These are phyloP conservation scores for Drosophila leontia DNA, from an alignment of 1,140 invertebrate species.

Conservation along the genomic window DNA sequence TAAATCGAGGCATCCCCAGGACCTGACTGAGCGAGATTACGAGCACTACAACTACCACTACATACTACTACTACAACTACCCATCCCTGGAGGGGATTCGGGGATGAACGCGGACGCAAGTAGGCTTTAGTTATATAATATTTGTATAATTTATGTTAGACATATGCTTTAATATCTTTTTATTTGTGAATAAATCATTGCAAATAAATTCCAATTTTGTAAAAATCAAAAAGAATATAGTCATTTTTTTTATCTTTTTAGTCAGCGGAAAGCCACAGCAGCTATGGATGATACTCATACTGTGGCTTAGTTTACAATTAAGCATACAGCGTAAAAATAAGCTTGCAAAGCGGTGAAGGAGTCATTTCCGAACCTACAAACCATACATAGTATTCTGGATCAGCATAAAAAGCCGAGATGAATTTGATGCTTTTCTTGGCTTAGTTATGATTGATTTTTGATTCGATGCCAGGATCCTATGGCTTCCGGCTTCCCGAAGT, in stretches of 20 bases:
- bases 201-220: slow-evolving; percentile 69
- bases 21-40: slow-evolving; percentile 55
- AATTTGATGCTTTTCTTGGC: no score
- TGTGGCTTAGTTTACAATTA: no score
- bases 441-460: no score
- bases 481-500: no score
- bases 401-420: no score
- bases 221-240: slow-evolving; percentile 22
- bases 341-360: neutral
- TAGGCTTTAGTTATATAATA: slow-evolving; percentile 44
- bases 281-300: no score
- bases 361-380: neutral
- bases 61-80: neutral
- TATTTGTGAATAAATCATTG: slow-evolving; percentile 71
- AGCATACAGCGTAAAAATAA: no score
- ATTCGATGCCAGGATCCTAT: no score
- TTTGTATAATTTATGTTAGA: slow-evolving; percentile 78
- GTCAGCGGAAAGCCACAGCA: no score
- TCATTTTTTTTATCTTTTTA: neutral
- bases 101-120: slow-evolving; percentile 2
- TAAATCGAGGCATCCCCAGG: slow-evolving; percentile 26
- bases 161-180: slow-evolving; percentile 72
- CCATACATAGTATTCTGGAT: no score
- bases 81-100: no score
- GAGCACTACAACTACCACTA: slow-evolving; percentile 4